Percentiles rank a stretch among this genome's conserved stretches.
phyloP scores from a whole-genome alignment of 2,888 invertebrate genomes.

The Helleia helle region DNA sequence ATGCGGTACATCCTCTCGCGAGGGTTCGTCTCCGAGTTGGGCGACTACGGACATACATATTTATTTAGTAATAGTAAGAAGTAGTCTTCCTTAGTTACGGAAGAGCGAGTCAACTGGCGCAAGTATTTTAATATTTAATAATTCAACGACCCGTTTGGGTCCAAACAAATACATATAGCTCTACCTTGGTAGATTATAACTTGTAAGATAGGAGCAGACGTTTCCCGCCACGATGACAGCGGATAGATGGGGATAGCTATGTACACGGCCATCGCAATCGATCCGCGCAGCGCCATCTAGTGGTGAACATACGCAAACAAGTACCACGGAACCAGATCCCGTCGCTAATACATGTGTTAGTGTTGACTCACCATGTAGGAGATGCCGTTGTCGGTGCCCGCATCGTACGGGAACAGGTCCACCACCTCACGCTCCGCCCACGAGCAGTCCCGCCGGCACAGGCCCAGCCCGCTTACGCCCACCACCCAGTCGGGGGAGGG shows the following conservation, averaged over 20 bases:
- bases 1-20: constrained; percentile 91
- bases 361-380: constrained; percentile 84
- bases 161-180: neutral
- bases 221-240: too few relatives aligned
- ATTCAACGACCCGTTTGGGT: too few relatives aligned
- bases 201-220: too few relatives aligned
- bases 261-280: too few relatives aligned
- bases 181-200: too few relatives aligned
- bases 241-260: too few relatives aligned
- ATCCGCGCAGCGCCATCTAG: too few relatives aligned
- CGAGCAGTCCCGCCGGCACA: constrained; percentile 91
- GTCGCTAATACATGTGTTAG: neutral
- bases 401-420: constrained; percentile 95
- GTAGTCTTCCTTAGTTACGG: too few relatives aligned
- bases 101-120: too few relatives aligned
- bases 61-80: neutral
- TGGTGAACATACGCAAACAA: too few relatives aligned
- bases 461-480: constrained; percentile 89
- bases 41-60: constrained; percentile 81
- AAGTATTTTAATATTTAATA: too few relatives aligned
- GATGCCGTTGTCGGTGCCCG: constrained; percentile 95
- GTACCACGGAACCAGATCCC: too few relatives aligned
- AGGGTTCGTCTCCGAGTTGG: constrained; percentile 83
- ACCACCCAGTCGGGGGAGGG: constrained; percentile 99
- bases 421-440: constrained; percentile 90